Percentiles rank a stretch among this genome's conserved stretches.
These are phyloP conservation scores for Protonemura montana DNA, from an alignment of 2,888 invertebrate genomes.

Conservation along the genomic window DNA sequence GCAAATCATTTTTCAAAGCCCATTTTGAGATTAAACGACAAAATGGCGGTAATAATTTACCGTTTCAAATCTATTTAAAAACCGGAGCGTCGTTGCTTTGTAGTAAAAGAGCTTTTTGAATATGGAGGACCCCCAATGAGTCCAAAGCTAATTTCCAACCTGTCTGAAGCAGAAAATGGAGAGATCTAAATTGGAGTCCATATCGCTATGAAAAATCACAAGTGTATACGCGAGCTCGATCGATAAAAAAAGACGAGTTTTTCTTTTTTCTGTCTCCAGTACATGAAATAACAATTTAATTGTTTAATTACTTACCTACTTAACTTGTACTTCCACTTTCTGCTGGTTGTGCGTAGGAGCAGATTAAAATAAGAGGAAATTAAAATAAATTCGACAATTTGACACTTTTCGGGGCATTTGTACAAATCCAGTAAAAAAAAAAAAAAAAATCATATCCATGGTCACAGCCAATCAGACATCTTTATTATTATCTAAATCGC, in stretches of 20 bases:
- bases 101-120: slow-evolving; percentile 32
- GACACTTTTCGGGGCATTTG: too few relatives aligned
- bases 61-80: slow-evolving; percentile 24
- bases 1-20: background rate
- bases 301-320: too few relatives aligned
- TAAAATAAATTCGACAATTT: too few relatives aligned
- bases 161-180: slow-evolving; percentile 39
- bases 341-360: too few relatives aligned
- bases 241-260: background rate
- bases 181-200: background rate
- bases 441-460: too few relatives aligned
- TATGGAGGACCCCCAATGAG: slow-evolving; percentile 13
- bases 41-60: slow-evolving; percentile 18
- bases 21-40: slow-evolving; percentile 24
- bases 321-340: too few relatives aligned
- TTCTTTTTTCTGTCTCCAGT: background rate
- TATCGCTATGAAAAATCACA: background rate
- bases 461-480: too few relatives aligned
- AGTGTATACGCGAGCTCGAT: background rate
- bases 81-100: slow-evolving; percentile 16
- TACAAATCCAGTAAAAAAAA: too few relatives aligned
- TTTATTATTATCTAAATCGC: too few relatives aligned
- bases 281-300: too few relatives aligned
- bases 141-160: slow-evolving; percentile 42
- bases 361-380: too few relatives aligned